Evolutionary conservation across 1,140 invertebrate species (phyloP).

Genomic region (Nasonia longicornis): DNA sequence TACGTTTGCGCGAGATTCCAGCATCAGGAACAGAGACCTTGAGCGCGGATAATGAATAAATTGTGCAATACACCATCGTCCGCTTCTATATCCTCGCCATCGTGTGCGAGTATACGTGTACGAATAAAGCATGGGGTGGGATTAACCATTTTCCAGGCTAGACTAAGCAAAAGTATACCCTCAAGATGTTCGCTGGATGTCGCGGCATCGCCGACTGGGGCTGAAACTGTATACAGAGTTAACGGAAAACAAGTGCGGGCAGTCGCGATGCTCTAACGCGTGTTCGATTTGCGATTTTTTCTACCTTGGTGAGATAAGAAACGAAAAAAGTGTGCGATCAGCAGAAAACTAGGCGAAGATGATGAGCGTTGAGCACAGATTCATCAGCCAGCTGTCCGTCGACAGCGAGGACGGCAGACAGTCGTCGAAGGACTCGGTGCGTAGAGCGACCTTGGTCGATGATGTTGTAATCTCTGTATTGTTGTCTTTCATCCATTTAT

Average conservation of each 20-base stretch:
- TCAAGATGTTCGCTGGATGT: neutral
- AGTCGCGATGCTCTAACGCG: neutral
- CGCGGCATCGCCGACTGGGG: neutral
- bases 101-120: too few species aligned
- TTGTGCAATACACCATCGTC: neutral
- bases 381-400: constrained; percentile 53
- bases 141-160: neutral
- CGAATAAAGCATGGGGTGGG: neutral
- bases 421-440: constrained; percentile 54
- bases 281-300: neutral
- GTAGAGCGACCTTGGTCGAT: constrained; percentile 41
- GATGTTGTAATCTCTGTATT: constrained; percentile 1
- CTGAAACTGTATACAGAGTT: neutral
- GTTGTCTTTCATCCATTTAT: neutral
- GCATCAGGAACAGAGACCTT: neutral
- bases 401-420: constrained; percentile 57
- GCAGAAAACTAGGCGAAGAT: constrained; percentile 47
- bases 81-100: too few species aligned
- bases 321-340: neutral
- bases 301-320: neutral
- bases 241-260: neutral
- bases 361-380: constrained; percentile 54
- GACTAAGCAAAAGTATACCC: neutral
- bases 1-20: neutral
- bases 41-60: neutral